Evolutionary conservation across 92 coral and sea anemone genomes (phyloP).

Genomic region (Pocillopora grandis): DNA sequence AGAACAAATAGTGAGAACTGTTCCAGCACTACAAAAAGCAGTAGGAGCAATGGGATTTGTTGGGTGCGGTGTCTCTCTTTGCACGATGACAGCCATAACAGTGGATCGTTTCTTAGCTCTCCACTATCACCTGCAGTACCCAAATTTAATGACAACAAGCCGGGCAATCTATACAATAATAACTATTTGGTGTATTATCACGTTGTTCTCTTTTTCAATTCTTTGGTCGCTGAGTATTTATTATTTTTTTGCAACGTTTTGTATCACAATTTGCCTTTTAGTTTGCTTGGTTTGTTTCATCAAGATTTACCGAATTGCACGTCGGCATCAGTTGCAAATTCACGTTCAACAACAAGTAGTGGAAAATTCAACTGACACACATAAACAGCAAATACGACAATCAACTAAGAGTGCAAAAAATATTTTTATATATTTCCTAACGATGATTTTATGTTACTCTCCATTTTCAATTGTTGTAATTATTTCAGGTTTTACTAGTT

Average conservation of each 20-base stretch:
- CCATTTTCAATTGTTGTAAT: neutral
- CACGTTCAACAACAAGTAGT: neutral
- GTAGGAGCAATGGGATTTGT: neutral
- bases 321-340: slow-evolving; percentile 10
- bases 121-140: too few species aligned
- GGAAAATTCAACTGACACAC: neutral
- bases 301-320: neutral
- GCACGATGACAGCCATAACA: neutral
- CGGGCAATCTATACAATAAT: too few species aligned
- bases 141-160: too few species aligned
- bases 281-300: neutral
- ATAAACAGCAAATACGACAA: neutral
- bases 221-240: neutral
- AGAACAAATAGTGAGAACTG: neutral
- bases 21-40: neutral
- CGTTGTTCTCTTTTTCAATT: neutral
- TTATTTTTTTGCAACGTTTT: neutral
- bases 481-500: neutral
- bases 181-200: too few species aligned
- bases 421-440: slow-evolving; percentile 2
- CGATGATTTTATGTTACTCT: neutral
- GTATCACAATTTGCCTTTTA: neutral
- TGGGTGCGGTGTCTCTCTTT: neutral
- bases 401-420: neutral
- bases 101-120: too few species aligned